Evolutionary conservation across 53 echinoderm and acorn worm genomes (phyloP), one percentile per base, ranked within the genome.

Genomic region (Echinarachnius parma): DNA sequence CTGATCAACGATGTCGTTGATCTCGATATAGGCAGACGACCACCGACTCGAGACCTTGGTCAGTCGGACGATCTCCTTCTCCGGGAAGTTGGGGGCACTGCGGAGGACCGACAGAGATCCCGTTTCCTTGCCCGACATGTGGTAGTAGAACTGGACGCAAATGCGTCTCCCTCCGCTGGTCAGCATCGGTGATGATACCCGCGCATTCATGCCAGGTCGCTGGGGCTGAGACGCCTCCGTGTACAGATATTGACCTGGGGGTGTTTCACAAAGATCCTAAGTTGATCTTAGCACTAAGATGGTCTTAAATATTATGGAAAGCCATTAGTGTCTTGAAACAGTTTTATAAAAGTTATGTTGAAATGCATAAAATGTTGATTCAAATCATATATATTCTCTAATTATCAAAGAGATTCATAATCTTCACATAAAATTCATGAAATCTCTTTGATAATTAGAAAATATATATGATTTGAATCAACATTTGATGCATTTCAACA

Each of bases 171-270:
- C 49, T 0, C n/a, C 61, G 20, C 76, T 56, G 50, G 45, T 59
- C 10, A 93, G 46, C 3, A 5, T 18, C 2, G 89, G 93, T 2
- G 76, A 78, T 9, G 48, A 13, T 14, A 93, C 8, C 11, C 77
- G 48, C 4, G 93, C 93, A 15, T 26, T 53, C 13, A 89, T 48
- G 3, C 61, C 61, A 4, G 93, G 93, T 16, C 93, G 59, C n/a
- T 78, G 83, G 25, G 93, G 93, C 46, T 80, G 78, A 10, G 95
- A 95, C 2, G 95, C 78, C 48, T 95, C 95, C 9, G 84, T 59
- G 77, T 78, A 90, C 34, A 95, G 31, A 49, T 87, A 95, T 14
- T 66, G 75, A 5, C 95, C 95, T 93, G 33, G 33, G 57, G 25
- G 28, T 57, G 7, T 39, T 39, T 9, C n/a, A n/a, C n/a, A n/a